phyloP scores from a whole-genome alignment of 2,797 vertebrate genomes.

The Discoglossus pictus region DNA sequence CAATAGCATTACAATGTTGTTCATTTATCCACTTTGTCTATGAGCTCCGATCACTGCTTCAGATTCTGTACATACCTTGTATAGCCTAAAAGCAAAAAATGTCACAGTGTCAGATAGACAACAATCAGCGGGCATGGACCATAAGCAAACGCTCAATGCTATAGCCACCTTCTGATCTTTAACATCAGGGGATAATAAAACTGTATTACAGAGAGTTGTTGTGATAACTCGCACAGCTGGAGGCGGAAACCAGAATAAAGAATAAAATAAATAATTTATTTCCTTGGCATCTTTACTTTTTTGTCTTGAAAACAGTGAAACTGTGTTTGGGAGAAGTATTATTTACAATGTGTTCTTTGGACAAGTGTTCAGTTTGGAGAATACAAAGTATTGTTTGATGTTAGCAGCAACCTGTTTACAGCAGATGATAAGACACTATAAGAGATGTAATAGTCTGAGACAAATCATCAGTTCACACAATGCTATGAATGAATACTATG shows the following conservation, averaged over 20 bases:
- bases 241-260: no score
- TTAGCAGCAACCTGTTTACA: no score
- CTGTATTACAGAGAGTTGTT: constrained; percentile 49
- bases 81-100: constrained; percentile 48
- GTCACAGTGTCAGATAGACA: constrained; percentile 38
- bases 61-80: constrained; percentile 16
- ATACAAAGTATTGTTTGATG: no score
- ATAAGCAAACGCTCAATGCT: constrained; percentile 56
- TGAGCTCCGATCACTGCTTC: constrained; percentile 17
- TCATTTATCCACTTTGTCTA: constrained; percentile 14
- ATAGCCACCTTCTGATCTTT: constrained; percentile 53
- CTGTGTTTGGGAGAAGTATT: not conserved
- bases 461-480: no score
- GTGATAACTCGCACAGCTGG: constrained; percentile 9
- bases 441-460: no score
- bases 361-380: no score
- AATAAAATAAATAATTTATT: not conserved
- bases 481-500: no score
- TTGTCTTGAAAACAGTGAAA: constrained; percentile 2
- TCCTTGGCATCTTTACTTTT: no score
- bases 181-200: constrained; percentile 55
- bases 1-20: constrained; percentile 28
- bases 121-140: constrained; percentile 41
- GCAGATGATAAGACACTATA: no score
- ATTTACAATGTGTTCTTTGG: not conserved